These are phyloP conservation scores for Plebejus argus DNA, from an alignment of 2,888 invertebrate species.

Conservation along the genomic window DNA sequence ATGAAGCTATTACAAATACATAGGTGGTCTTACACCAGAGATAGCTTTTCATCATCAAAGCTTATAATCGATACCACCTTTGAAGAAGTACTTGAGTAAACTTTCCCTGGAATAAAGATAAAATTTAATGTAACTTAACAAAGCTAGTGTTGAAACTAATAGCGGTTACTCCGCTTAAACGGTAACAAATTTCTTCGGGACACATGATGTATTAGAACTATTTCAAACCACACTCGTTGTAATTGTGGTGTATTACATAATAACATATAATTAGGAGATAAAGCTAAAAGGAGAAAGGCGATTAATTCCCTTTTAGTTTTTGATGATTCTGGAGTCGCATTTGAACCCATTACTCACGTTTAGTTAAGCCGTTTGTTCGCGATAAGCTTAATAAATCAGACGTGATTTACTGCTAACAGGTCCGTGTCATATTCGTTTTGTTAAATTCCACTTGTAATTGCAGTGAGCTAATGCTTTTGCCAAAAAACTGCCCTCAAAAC, in stretches of 20 bases:
- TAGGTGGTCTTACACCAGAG: neutral
- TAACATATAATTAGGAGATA: neutral
- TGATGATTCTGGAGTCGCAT: neutral
- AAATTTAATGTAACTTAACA: neutral
- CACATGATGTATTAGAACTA: neutral
- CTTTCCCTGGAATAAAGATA: conserved; percentile 10
- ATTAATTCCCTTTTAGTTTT: conserved; percentile 21
- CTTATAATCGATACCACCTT: neutral
- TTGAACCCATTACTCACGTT: conserved; percentile 11
- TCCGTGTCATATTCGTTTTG: conserved; percentile 3
- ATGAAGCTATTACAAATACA: too few relatives aligned
- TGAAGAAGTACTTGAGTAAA: conserved; percentile 1
- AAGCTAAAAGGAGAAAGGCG: conserved; percentile 22
- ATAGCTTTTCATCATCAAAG: neutral
- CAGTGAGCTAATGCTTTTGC: neutral
- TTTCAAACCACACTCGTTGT: neutral
- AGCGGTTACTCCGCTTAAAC: neutral
- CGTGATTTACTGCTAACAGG: conserved; percentile 10
- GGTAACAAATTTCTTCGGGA: too few relatives aligned
- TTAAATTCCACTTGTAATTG: neutral
- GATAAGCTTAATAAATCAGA: conserved; percentile 12
- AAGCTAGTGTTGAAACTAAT: neutral
- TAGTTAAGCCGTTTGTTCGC: conserved; percentile 3
- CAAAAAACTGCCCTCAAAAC: conserved; percentile 6
- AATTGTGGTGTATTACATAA: neutral